Evolutionary conservation across 2,113 vertebrate species (phyloP).

Genomic region (Nerophis ophidion): DNA sequence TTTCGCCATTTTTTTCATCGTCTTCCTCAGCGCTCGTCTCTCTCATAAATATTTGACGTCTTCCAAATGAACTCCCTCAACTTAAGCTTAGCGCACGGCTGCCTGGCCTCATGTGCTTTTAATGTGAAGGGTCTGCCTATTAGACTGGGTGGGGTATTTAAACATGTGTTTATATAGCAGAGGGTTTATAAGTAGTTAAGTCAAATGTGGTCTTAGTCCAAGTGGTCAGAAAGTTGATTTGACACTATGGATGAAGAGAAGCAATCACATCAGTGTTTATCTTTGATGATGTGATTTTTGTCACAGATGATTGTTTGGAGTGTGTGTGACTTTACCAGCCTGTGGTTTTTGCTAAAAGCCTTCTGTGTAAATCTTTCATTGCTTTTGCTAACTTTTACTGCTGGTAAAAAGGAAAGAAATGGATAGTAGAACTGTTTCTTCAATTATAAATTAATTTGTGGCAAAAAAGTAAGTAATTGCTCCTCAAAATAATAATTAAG

Average conservation of each 20-base stretch:
- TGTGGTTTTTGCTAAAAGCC: slow-evolving; percentile 54
- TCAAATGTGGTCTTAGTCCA: too few species aligned
- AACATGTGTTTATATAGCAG: not conserved
- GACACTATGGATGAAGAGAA: too few species aligned
- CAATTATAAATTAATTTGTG: not conserved
- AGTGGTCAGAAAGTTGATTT: too few species aligned
- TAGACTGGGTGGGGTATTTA: slow-evolving; percentile 6
- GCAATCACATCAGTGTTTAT: too few species aligned
- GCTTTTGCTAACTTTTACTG: slow-evolving; percentile 18
- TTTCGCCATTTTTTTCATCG: slow-evolving; percentile 40
- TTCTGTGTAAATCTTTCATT: slow-evolving; percentile 61
- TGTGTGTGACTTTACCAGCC: slow-evolving; percentile 8
- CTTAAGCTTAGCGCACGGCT: slow-evolving; percentile 39
- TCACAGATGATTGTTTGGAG: slow-evolving; percentile 12
- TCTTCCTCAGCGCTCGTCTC: slow-evolving; percentile 43
- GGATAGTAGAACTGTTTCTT: slow-evolving; percentile 2
- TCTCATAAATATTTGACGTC: slow-evolving; percentile 70
- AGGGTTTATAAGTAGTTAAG: too few species aligned
- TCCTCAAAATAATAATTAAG: not conserved
- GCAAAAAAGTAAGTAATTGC: not conserved
- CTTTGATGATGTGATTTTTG: slow-evolving; percentile 1
- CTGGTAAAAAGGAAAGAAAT: slow-evolving; percentile 23
- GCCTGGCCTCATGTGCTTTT: slow-evolving; percentile 12
- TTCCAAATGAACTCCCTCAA: slow-evolving; percentile 66
- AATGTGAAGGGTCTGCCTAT: slow-evolving; percentile 6